Evolutionary conservation across 2,888 invertebrate genomes (phyloP), one percentile per base, ranked within the genome.

Genomic region (Acrobasis suavella): DNA sequence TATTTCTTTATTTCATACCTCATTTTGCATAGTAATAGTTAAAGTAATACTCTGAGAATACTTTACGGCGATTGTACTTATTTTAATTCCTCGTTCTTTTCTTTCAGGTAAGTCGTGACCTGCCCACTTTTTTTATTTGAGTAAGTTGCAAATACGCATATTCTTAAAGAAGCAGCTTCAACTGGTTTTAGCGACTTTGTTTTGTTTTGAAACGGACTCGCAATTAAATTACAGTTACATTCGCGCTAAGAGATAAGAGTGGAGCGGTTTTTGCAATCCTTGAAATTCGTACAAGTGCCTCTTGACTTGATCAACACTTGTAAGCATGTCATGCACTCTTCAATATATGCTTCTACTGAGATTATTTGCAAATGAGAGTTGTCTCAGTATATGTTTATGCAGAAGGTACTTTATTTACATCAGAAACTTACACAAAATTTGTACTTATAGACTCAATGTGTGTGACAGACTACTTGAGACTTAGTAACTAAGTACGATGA

Each of bases 81-180:
- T 9, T 16, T 50, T 50, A 59, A 60, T 51, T 62, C 67, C 46
- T 68, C 56, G 65, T 61, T 69, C 74, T 71, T 72, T 68, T 73
- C 73, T 76, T 72, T 58, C 79, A 81, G 82, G 83, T 82, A 82
- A 82, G 82, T 83, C 62, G 59, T 65, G 67, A 58, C 64, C 66
- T 39, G 22, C n/a, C 12, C 37, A n/a, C 58, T 62, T 67, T 62
- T 65, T 67, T 66, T 65, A 65, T 65, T 62, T 66, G 58, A 62
- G 73, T 72, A 71, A 71, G 75, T 76, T 56, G 22, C 22, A 42
- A 65, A 69, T 69, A 69, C 69, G 67, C 46, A 46, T 46, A 72
- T 64, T 62, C 52, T 39, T 58, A 49, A 56, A 62, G 64, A 58
- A 68, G 64, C 65, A 62, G 67, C 56, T 42, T 61, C 63, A 70